These are phyloP conservation scores for Dione vanillae DNA, from an alignment of 2,888 invertebrate species.

Conservation along the genomic window DNA sequence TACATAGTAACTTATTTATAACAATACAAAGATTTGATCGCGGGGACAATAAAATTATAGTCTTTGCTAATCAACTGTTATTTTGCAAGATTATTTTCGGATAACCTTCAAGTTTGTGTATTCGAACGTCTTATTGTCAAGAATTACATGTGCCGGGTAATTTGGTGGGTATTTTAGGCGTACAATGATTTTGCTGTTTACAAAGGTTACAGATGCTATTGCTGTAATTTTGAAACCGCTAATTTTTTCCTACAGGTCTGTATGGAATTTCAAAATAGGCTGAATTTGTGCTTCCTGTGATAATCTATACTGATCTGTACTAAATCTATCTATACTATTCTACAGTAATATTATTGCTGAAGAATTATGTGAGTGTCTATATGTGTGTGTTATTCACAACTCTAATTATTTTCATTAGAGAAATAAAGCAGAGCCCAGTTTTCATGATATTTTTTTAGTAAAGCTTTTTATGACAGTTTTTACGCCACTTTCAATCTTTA, in stretches of 20 bases:
- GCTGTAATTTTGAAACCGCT: not conserved
- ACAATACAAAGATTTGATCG: not conserved
- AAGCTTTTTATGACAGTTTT: too few relatives aligned
- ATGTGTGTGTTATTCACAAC: too few relatives aligned
- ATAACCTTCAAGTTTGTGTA: conserved; percentile 21
- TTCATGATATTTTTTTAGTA: too few relatives aligned
- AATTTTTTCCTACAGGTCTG: not conserved
- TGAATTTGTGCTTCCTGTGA: too few relatives aligned
- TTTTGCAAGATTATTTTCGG: conserved; percentile 23
- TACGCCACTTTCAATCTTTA: too few relatives aligned
- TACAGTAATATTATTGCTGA: too few relatives aligned
- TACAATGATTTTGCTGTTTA: conserved; percentile 10
- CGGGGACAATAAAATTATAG: conserved; percentile 4
- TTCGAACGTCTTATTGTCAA: conserved; percentile 22
- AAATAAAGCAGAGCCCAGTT: too few relatives aligned
- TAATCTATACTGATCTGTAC: too few relatives aligned
- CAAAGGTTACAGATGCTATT: conserved; percentile 9
- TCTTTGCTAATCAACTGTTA: conserved; percentile 14
- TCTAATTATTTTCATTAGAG: too few relatives aligned
- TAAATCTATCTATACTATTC: too few relatives aligned
- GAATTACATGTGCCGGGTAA: conserved; percentile 6
- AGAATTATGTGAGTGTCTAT: too few relatives aligned
- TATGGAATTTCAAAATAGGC: too few relatives aligned
- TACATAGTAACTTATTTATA: not conserved
- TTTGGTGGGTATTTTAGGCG: not conserved